Percentiles rank a stretch among this genome's conserved stretches.
Conservation (phyloP, 2,113 vertebrate species). For the Malurus alboscapulatus region DNA sequence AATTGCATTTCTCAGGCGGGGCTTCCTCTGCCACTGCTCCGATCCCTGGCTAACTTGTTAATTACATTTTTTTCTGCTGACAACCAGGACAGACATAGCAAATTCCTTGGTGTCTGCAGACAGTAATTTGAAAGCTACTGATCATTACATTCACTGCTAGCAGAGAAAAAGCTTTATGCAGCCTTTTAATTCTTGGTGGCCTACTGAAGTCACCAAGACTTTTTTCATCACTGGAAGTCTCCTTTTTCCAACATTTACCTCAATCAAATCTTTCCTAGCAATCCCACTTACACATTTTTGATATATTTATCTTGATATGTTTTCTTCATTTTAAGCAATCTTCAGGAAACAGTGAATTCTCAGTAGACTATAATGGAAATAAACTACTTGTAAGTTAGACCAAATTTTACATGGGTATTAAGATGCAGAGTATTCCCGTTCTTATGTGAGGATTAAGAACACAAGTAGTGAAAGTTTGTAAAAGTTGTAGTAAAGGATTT, state of each 20-base stretch:
- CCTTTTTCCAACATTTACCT: background rate
- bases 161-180: background rate
- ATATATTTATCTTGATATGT: background rate
- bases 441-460: background rate
- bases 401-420: background rate
- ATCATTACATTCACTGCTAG: background rate
- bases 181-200: background rate
- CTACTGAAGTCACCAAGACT: background rate
- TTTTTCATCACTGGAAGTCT: background rate
- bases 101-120: background rate
- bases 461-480: background rate
- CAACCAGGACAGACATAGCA: background rate
- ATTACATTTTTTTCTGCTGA: conserved; percentile 2
- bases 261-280: background rate
- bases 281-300: background rate
- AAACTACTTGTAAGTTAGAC: background rate
- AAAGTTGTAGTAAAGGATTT: background rate
- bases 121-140: conserved; percentile 5
- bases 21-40: background rate
- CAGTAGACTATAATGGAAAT: background rate
- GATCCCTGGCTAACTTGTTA: background rate
- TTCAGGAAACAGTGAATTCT: background rate
- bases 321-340: background rate
- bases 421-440: background rate
- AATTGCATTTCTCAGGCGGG: background rate